A percentile compares a stretch with the other conserved stretches of the same genome.
Evolutionary conservation across 2,888 invertebrate species (phyloP).

Genomic region (Melanophora roralis): DNA sequence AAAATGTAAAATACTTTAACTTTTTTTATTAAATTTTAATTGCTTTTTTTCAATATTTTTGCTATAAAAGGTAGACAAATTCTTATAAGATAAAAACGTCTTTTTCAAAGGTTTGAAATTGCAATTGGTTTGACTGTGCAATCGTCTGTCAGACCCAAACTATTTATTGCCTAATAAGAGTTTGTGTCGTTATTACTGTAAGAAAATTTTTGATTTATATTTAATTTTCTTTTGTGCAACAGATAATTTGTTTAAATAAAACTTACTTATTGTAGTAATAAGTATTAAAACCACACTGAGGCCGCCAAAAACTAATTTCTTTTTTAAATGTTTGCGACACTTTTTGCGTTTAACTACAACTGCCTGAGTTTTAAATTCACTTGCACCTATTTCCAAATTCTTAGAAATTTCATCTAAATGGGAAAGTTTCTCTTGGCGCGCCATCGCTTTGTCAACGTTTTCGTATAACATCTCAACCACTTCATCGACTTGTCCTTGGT

Average conservation of each 20-base stretch:
- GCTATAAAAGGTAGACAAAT: too few species aligned
- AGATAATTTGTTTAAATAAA: neutral
- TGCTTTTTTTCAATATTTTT: too few species aligned
- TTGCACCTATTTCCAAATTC: conserved; percentile 30
- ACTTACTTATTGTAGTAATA: conserved; percentile 50
- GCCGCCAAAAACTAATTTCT: conserved; percentile 49
- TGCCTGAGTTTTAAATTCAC: conserved; percentile 34
- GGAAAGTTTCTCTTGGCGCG: conserved; percentile 39
- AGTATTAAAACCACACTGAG: conserved; percentile 27
- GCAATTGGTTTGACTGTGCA: too few species aligned
- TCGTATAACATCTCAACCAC: conserved; percentile 51
- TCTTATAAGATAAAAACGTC: too few species aligned
- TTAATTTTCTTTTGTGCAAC: neutral
- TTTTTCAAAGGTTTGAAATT: too few species aligned
- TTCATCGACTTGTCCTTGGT: conserved; percentile 46
- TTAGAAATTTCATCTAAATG: conserved; percentile 39
- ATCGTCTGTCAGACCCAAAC: too few species aligned
- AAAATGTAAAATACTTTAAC: too few species aligned
- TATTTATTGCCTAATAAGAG: neutral
- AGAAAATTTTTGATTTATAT: neutral
- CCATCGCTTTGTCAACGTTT: conserved; percentile 44
- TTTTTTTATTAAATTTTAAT: too few species aligned
- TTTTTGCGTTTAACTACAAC: conserved; percentile 42
- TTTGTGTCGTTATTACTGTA: conserved; percentile 31
- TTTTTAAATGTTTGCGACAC: conserved; percentile 45